These are phyloP conservation scores for Phyllotreta cruciferae DNA, from an alignment of 2,888 invertebrate genomes.

Conservation along the genomic window DNA sequence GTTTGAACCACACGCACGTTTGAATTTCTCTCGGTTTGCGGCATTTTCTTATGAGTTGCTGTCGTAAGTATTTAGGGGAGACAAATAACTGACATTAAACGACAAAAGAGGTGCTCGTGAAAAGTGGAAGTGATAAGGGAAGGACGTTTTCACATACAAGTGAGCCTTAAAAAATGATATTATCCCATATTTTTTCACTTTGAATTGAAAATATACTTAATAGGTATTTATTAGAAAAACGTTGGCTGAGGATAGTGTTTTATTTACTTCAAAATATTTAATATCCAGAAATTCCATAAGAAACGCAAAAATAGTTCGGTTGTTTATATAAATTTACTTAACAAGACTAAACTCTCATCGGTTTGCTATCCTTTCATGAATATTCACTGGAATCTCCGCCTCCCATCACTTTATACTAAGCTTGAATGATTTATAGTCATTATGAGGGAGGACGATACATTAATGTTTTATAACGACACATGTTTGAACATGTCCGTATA, in stretches of 20 bases:
- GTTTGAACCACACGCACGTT: slow-evolving; percentile 34
- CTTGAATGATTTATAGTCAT: slow-evolving; percentile 60
- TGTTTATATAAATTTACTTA: slow-evolving; percentile 8
- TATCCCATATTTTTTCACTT: slow-evolving; percentile 7
- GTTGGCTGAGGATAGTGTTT: no score
- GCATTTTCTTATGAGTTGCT: slow-evolving; percentile 29
- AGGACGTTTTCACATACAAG: slow-evolving; percentile 34
- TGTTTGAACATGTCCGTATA: slow-evolving; percentile 54
- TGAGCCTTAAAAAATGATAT: slow-evolving; percentile 1
- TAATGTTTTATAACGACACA: slow-evolving; percentile 59
- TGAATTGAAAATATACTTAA: not conserved
- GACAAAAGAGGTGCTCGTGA: slow-evolving; percentile 8
- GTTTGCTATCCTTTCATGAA: slow-evolving; percentile 50
- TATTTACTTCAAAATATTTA: no score
- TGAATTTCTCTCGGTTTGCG: slow-evolving; percentile 25
- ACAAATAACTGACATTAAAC: slow-evolving; percentile 19
- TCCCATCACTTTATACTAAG: slow-evolving; percentile 35
- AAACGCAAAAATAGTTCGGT: no score
- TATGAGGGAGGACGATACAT: slow-evolving; percentile 55
- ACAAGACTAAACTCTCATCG: slow-evolving; percentile 9
- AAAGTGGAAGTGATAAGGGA: slow-evolving; percentile 40
- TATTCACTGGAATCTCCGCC: slow-evolving; percentile 50
- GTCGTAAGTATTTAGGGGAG: slow-evolving; percentile 20
- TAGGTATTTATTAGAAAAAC: no score
- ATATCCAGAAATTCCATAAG: no score